Evolutionary conservation across 2,888 invertebrate species (phyloP).

Genomic region (Synergus umbraculus): DNA sequence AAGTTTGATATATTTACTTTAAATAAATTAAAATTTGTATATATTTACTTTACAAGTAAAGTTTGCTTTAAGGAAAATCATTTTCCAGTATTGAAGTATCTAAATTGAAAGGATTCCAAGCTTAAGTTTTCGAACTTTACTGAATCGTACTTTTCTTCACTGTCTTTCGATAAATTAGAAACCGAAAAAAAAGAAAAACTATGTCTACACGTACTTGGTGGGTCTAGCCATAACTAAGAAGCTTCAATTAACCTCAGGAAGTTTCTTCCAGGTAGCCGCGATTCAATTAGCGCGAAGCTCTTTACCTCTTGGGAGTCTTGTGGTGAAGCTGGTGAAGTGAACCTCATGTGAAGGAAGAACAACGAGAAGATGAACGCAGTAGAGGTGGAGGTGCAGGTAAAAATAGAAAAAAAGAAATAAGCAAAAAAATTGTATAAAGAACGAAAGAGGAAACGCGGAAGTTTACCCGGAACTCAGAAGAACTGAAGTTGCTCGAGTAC

Average conservation of each 20-base stretch:
- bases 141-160: neutral
- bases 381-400: neutral
- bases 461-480: neutral
- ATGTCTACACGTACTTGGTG: constrained; percentile 14
- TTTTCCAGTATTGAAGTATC: neutral
- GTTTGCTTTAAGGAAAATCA: neutral
- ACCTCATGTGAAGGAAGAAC: constrained; percentile 1
- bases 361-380: neutral
- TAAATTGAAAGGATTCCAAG: neutral
- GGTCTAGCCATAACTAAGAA: neutral
- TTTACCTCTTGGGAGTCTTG: constrained; percentile 30
- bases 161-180: constrained; percentile 6
- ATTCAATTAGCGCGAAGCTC: constrained; percentile 33
- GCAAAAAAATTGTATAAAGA: neutral
- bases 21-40: no score
- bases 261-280: constrained; percentile 14
- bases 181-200: neutral
- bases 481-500: neutral
- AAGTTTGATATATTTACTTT: no score
- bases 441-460: constrained; percentile 6
- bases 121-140: neutral
- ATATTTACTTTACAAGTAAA: no score
- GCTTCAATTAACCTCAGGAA: constrained; percentile 22
- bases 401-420: neutral
- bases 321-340: neutral